Conservation (phyloP, 2,797 vertebrate genomes). For the Manis javanica region DNA sequence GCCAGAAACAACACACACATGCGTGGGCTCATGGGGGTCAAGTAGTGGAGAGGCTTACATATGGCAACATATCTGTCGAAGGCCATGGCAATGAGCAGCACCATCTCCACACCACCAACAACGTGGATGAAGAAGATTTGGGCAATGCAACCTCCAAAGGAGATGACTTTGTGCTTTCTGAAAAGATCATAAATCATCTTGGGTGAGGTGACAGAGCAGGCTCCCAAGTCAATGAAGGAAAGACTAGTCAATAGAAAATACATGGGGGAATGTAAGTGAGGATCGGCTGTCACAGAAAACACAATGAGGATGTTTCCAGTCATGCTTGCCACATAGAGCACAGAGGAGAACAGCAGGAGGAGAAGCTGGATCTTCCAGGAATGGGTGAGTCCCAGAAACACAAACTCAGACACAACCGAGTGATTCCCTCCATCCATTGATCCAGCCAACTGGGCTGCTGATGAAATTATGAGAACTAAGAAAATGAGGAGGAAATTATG, state of each 20-base stretch:
- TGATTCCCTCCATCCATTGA: conserved; percentile 58
- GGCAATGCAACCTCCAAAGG: conserved; percentile 64
- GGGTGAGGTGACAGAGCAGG: conserved; percentile 62
- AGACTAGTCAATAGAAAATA: conserved; percentile 64
- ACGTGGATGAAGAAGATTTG: conserved; percentile 74
- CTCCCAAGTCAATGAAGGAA: conserved; percentile 68
- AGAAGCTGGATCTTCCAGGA: conserved; percentile 51
- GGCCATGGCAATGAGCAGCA: conserved; percentile 69
- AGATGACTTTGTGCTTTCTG: conserved; percentile 54
- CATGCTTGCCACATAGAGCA: conserved; percentile 66
- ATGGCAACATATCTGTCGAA: conserved; percentile 65
- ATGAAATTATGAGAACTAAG: neutral
- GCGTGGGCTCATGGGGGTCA: conserved; percentile 51
- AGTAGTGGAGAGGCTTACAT: conserved; percentile 61
- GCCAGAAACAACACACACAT: conserved; percentile 50
- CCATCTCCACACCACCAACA: conserved; percentile 65
- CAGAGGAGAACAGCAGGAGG: conserved; percentile 50
- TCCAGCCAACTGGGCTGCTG: neutral
- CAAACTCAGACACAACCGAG: conserved; percentile 55
- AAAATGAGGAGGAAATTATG: neutral
- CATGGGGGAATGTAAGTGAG: conserved; percentile 63
- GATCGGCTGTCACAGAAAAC: conserved; percentile 55
- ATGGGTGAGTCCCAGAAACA: conserved; percentile 64
- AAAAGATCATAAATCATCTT: conserved; percentile 66
- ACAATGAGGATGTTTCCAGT: conserved; percentile 62